Evolutionary conservation across 1,140 invertebrate genomes (phyloP), one percentile per base, ranked within the genome.

Genomic region (Pogonomyrmex barbatus): DNA sequence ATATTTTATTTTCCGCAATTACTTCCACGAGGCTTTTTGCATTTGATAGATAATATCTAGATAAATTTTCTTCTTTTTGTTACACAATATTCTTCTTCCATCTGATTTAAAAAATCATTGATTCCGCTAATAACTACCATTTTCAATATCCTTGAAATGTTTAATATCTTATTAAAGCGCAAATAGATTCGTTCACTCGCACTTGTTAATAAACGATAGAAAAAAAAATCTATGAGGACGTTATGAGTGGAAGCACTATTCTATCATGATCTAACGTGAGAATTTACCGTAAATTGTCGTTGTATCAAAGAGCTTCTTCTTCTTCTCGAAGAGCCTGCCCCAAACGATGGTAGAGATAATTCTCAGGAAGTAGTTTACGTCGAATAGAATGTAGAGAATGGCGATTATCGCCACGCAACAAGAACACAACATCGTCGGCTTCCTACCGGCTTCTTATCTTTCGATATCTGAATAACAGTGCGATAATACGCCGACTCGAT

Each of bases 311-410:
- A 97, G 92, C 87, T 97, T 97, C 81, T 95, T 96, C 90, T 96
- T 97, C 90, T 96, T 96, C 92, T 97, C 95, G 71, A 97, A 97
- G 5, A 97, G 89, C 88, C 96, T 95, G 0, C 97, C 96, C 88
- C 95, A 95, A 14, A 93, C 94, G 4, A 97, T 95, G 0, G 96
- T 97, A 65, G 96, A 96, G 4, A 95, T 93, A 56, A 97, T 95
- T 82, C 97, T 95, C 42, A 97, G 88, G 88, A 97, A 98, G 90
- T 98, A 98, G 93, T 97, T 97, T 0, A 98, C 96, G 94, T 98
- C 97, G 93, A 97, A 97, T 52, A 97, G 95, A 17, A 97, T 94
- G 90, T 97, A 98, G 10, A 97, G 93, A n/a, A 97, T 93, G 8
- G 96, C 94, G 63, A 96, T 89, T n/a, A 95, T 85, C 24, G 92